Evolutionary conservation across 2,888 invertebrate genomes (phyloP).

Genomic region (Nymphalis urticae): DNA sequence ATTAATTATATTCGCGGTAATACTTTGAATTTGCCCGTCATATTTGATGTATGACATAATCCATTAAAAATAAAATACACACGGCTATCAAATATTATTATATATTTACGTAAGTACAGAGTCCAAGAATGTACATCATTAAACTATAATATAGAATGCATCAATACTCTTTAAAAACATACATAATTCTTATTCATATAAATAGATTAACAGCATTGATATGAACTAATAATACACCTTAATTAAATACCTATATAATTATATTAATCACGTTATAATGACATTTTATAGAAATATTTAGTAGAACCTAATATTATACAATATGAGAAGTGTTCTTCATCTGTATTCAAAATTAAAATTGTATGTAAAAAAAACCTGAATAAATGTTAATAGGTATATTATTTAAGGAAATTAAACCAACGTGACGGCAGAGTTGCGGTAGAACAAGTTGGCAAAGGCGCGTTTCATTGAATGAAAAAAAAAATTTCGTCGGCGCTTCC

Average conservation of each 20-base stretch:
- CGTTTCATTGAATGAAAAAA: slow-evolving; percentile 43
- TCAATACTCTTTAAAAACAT: not conserved
- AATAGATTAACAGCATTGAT: not conserved
- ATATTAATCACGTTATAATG: too few relatives aligned
- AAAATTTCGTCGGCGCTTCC: slow-evolving; percentile 30
- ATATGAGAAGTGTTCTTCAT: too few relatives aligned
- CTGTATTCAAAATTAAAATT: not conserved
- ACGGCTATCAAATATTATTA: not conserved
- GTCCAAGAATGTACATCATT: not conserved
- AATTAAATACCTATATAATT: too few relatives aligned
- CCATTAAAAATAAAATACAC: too few relatives aligned
- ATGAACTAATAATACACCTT: not conserved
- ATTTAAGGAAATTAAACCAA: not conserved
- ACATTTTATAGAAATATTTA: too few relatives aligned
- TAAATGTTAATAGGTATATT: slow-evolving; percentile 14
- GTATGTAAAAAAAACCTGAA: not conserved
- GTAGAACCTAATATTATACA: too few relatives aligned
- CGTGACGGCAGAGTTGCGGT: slow-evolving; percentile 35
- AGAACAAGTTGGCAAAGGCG: slow-evolving; percentile 65
- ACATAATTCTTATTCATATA: not conserved
- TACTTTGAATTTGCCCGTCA: slow-evolving; percentile 12
- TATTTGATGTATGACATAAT: slow-evolving; percentile 14
- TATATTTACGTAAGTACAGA: not conserved
- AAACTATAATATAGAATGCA: too few relatives aligned
- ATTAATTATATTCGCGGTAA: slow-evolving; percentile 22